Conservation (phyloP, 2,113 vertebrate genomes). For the Paracanthobrama guichenoti region DNA sequence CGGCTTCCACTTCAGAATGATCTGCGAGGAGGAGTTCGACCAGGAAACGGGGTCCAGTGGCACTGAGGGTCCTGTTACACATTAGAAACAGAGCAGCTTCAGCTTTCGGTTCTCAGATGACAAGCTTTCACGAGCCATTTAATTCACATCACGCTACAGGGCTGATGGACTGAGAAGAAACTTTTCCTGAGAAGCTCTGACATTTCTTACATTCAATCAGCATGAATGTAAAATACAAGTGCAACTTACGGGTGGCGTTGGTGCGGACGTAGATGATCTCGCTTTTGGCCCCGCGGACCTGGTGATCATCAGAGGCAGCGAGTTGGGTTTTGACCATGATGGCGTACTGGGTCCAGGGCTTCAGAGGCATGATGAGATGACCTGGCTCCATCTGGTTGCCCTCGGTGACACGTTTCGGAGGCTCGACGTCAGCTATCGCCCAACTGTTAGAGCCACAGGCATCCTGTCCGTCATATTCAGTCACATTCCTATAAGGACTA, state of each 20-base stretch:
- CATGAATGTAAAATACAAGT: no score
- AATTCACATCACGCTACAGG: not conserved
- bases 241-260: slow-evolving; percentile 84
- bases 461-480: slow-evolving; percentile 95
- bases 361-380: slow-evolving; percentile 82
- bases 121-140: slow-evolving; percentile 32
- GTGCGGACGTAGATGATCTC: slow-evolving; percentile 95
- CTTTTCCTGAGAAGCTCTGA: no score
- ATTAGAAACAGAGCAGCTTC: not conserved
- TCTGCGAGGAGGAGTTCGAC: slow-evolving; percentile 94
- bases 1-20: slow-evolving; percentile 94
- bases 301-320: slow-evolving; percentile 89
- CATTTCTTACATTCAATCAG: no score
- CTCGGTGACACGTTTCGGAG: slow-evolving; percentile 78
- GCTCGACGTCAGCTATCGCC: slow-evolving; percentile 92
- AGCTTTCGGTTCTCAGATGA: slow-evolving; percentile 5
- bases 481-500: slow-evolving; percentile 94
- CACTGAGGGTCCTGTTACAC: slow-evolving; percentile 84
- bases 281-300: slow-evolving; percentile 92
- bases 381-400: slow-evolving; percentile 79
- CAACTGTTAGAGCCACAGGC: slow-evolving; percentile 97
- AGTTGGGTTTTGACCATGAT: slow-evolving; percentile 96
- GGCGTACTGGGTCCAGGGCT: slow-evolving; percentile 97
- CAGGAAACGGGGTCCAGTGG: slow-evolving; percentile 91
- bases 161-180: not conserved